phyloP scores from a whole-genome alignment of 2,113 vertebrate genomes.

The Petrocephalus microphthalmus region DNA sequence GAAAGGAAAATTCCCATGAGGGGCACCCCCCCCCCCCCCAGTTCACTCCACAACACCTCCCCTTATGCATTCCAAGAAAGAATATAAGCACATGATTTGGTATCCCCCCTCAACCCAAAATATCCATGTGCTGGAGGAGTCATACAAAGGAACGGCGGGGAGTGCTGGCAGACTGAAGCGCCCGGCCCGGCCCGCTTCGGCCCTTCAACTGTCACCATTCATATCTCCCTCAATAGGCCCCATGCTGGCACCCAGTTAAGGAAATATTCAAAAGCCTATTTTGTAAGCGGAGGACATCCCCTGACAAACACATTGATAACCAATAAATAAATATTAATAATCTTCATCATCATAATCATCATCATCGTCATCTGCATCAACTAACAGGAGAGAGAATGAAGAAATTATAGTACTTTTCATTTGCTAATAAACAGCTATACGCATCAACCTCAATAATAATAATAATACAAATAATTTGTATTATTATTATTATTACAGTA shows the following conservation, averaged over 20 bases:
- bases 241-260: constrained; percentile 52
- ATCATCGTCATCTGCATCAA: neutral
- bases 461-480: neutral
- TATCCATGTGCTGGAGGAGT: constrained; percentile 20
- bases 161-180: constrained; percentile 35
- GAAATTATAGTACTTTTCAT: neutral
- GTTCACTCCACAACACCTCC: constrained; percentile 14
- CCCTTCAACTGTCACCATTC: constrained; percentile 36
- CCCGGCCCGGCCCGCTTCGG: constrained; percentile 31
- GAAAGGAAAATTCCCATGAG: constrained; percentile 22
- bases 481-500: neutral
- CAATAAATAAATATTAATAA: constrained; percentile 17
- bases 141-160: constrained; percentile 51
- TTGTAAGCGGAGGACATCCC: constrained; percentile 21
- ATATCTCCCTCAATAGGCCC: constrained; percentile 37
- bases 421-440: neutral
- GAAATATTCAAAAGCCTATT: constrained; percentile 36
- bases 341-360: constrained; percentile 20
- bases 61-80: constrained; percentile 32
- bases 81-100: constrained; percentile 39
- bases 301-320: constrained; percentile 15
- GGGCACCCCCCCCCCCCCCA: neutral
- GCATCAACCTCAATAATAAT: neutral
- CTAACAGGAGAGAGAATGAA: neutral
- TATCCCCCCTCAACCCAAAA: constrained; percentile 19